Evolutionary conservation across 2,888 invertebrate species (phyloP), one percentile per base, ranked within the genome.

Genomic region (Zaprionus bogoriensis): DNA sequence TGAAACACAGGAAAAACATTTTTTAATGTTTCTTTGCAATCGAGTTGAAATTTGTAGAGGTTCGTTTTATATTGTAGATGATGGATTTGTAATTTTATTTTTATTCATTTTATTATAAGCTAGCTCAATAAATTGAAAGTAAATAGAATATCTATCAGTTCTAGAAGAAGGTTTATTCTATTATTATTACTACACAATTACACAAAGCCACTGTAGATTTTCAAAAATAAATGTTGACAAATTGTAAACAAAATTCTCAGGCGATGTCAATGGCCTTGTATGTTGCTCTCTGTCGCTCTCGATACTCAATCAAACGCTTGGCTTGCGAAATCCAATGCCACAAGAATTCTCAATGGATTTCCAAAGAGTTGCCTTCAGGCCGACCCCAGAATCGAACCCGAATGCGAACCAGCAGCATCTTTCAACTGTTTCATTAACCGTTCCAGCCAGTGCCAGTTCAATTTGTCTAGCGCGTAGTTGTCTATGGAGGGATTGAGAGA

Each of bases 361-460:
- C 36, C 14, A 32, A 32, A n/a, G n/a, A n/a, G n/a, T n/a, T n/a
- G n/a, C 6, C 32, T 32, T 12, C 17, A 32, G 10, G n/a, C n/a
- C n/a, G n/a, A n/a, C 9, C 14, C 28, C 2, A 14, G 17, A 17
- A 17, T 17, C 17, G 32, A 14, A 3, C 28, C 14, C 32, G 14
- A 14, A 14, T 14, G 32, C 14, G 32, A 32, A 32, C 32, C 17
- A 23, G 32, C 5, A 2, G 5, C 14, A 42, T 30, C 45, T 10
- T 23, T 42, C 20, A 53, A 53, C 45, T 67, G 50, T 51, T 69
- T 67, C 47, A 60, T 50, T 73, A 73, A 73, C 44, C 38, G 48
- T 22, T 32, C 44, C 9, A 39, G 42, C 42, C 32, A 4, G 7
- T 22, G 62, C 20, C 32, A 57, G 44, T 65, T 47, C 57, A 51